Percentiles rank a stretch among this genome's conserved stretches.
These are phyloP conservation scores for Cheiracanthium punctorium DNA, from an alignment of 2,888 invertebrate species.

Conservation along the genomic window DNA sequence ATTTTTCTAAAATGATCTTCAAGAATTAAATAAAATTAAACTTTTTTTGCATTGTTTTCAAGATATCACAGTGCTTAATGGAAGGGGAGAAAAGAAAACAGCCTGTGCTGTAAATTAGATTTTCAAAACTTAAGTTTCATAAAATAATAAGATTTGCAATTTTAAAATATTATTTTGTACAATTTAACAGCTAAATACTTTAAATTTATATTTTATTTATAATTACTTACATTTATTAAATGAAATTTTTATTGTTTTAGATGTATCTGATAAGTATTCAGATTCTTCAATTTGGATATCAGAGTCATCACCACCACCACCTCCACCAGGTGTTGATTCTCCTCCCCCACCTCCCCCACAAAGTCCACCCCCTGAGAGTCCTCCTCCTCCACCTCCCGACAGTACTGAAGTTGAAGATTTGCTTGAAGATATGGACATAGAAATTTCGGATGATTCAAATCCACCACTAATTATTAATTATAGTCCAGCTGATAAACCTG, in stretches of 20 bases:
- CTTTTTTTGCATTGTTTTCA: too few relatives aligned
- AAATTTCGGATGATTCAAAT: constrained; percentile 52
- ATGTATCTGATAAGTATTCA: background rate
- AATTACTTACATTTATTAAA: too few relatives aligned
- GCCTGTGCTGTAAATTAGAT: too few relatives aligned
- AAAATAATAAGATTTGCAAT: too few relatives aligned
- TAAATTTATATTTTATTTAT: too few relatives aligned
- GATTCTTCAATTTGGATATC: background rate
- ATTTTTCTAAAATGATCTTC: too few relatives aligned
- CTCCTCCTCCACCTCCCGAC: constrained; percentile 69
- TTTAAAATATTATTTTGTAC: too few relatives aligned
- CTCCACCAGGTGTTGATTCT: constrained; percentile 60
- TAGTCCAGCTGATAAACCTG: background rate
- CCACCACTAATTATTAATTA: background rate
- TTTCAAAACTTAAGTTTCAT: too few relatives aligned
- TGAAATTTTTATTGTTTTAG: background rate
- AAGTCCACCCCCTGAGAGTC: constrained; percentile 72
- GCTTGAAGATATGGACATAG: constrained; percentile 67
- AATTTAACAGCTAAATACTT: too few relatives aligned
- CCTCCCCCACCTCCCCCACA: constrained; percentile 71
- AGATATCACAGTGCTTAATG: too few relatives aligned
- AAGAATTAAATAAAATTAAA: too few relatives aligned
- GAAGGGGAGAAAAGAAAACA: too few relatives aligned
- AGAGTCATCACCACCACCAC: constrained; percentile 73
- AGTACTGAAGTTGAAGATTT: constrained; percentile 70